These are phyloP conservation scores for Ostrea edulis DNA, from an alignment of 1,140 invertebrate species.

Conservation along the genomic window DNA sequence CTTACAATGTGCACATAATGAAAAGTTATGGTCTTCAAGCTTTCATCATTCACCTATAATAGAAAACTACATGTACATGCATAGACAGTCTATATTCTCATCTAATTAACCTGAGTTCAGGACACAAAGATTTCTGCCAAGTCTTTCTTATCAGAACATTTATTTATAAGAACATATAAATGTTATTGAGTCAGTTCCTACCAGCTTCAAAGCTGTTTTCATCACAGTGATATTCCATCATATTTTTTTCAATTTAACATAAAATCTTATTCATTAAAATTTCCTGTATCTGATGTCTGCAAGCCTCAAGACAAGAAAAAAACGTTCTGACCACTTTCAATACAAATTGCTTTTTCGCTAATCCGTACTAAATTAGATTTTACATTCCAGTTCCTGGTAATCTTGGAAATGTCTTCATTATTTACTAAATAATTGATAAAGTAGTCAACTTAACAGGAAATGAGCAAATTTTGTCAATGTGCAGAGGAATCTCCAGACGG, in stretches of 20 bases:
- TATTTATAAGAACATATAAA: no score
- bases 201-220: no score
- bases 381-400: neutral
- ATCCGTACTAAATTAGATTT: neutral
- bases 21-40: neutral
- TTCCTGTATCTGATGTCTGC: neutral
- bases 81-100: neutral
- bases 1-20: neutral
- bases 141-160: no score
- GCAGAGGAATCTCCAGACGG: neutral
- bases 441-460: constrained; percentile 1
- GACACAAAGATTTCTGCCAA: neutral
- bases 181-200: no score
- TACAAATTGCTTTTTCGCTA: neutral
- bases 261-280: no score
- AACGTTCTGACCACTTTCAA: neutral
- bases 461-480: neutral
- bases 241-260: no score
- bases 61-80: neutral
- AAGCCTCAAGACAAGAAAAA: neutral
- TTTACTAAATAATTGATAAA: constrained; percentile 12
- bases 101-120: neutral
- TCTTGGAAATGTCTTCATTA: neutral
- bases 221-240: no score
- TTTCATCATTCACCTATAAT: neutral